Conservation (phyloP, 1,140 invertebrate genomes). For the Vanessa atalanta region DNA sequence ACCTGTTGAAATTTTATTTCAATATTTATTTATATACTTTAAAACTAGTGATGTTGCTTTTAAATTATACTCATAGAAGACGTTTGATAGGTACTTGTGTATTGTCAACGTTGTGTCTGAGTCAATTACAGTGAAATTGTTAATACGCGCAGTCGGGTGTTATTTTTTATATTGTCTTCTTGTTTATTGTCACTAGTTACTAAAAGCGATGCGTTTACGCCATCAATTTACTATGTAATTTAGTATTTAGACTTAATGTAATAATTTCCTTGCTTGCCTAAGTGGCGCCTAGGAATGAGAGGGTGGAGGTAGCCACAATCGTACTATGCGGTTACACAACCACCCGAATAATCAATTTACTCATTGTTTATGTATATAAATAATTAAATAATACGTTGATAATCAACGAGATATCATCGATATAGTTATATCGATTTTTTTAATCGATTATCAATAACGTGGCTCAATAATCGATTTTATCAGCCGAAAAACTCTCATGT, state of each 20-base stretch:
- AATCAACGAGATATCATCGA: not conserved
- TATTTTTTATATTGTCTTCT: slow-evolving; percentile 12
- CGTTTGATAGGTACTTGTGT: not conserved
- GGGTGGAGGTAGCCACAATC: slow-evolving; percentile 11
- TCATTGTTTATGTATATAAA: slow-evolving; percentile 39
- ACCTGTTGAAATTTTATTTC: not conserved
- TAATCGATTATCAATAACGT: not conserved
- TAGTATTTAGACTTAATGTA: slow-evolving; percentile 40
- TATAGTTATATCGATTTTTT: not conserved
- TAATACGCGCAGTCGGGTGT: slow-evolving; percentile 21
- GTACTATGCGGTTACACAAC: slow-evolving; percentile 23
- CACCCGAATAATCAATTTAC: slow-evolving; percentile 22
- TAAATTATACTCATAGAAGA: not conserved
- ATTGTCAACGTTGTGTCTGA: not conserved
- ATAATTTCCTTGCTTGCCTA: slow-evolving; percentile 32
- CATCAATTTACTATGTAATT: slow-evolving; percentile 33
- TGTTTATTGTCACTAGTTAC: slow-evolving; percentile 17
- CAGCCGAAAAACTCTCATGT: slow-evolving; percentile 17
- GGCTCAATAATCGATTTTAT: not conserved
- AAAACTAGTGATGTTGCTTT: not conserved
- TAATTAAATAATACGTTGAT: slow-evolving; percentile 19
- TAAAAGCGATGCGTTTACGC: slow-evolving; percentile 26
- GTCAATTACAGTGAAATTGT: slow-evolving; percentile 3
- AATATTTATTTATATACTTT: not conserved
- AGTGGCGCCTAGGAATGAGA: slow-evolving; percentile 31